A percentile compares a stretch with the other conserved stretches of the same genome.
Conservation (phyloP, 2,888 invertebrate species). For the Calameuta pallipes region DNA sequence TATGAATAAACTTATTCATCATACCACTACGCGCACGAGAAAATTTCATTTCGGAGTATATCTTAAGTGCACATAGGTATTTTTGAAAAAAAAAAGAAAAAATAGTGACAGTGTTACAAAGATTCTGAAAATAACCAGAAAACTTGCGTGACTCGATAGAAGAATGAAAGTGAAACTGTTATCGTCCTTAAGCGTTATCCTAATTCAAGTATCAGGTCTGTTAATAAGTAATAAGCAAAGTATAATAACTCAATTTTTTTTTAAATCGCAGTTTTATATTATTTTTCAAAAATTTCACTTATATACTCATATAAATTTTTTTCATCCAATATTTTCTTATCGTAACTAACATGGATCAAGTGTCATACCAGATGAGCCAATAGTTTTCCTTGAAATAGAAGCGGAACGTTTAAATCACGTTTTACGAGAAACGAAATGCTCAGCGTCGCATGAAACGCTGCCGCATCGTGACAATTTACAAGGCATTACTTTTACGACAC, state of each 20-base stretch:
- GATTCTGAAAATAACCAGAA: background rate
- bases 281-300: too few species aligned
- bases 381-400: background rate
- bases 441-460: conserved; percentile 9
- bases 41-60: background rate
- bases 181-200: background rate
- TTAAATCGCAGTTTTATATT: background rate
- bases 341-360: too few species aligned
- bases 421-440: conserved; percentile 8
- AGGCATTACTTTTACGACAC: conserved; percentile 46
- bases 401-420: background rate
- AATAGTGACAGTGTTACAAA: background rate
- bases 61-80: background rate
- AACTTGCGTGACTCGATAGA: background rate
- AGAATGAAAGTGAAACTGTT: background rate
- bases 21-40: background rate
- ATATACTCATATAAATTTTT: too few species aligned
- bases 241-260: background rate
- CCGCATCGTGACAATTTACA: conserved; percentile 38
- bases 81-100: background rate
- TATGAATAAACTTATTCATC: background rate
- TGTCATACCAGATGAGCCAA: background rate
- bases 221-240: background rate
- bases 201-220: background rate
- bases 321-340: too few species aligned